These are phyloP conservation scores for Drosophila diplacantha DNA, from an alignment of 2,888 invertebrate species.

Conservation along the genomic window DNA sequence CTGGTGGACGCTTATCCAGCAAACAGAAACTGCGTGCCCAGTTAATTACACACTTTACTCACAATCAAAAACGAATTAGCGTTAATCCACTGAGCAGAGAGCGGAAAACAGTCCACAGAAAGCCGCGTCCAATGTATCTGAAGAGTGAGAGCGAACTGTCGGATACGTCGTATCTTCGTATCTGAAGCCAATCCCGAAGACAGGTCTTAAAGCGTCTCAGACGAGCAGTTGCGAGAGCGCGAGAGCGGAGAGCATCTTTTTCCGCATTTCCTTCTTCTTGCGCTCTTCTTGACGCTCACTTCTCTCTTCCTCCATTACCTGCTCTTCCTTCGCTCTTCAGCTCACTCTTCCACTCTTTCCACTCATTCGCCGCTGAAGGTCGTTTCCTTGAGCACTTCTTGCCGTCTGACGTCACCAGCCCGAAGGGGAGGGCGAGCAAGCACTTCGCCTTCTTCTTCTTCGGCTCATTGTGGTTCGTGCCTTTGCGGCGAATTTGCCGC, in stretches of 20 bases:
- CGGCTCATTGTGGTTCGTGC: constrained; percentile 31
- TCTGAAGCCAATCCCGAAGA: constrained; percentile 32
- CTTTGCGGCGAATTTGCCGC: constrained; percentile 65
- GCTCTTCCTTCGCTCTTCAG: constrained; percentile 23
- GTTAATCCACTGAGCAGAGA: constrained; percentile 52
- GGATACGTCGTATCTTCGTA: constrained; percentile 55
- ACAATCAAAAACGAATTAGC: constrained; percentile 69
- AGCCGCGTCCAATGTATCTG: constrained; percentile 23
- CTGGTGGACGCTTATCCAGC: constrained; percentile 22
- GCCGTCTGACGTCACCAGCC: constrained; percentile 38
- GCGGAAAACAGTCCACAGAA: constrained; percentile 1
- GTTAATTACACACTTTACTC: constrained; percentile 62
- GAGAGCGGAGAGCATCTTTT: constrained; percentile 33
- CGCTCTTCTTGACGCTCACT: constrained; percentile 37
- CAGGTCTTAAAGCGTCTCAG: constrained; percentile 49
- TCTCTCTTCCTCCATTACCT: constrained; percentile 21
- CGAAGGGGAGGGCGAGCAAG: constrained; percentile 58
- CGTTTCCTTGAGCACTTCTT: constrained; percentile 68
- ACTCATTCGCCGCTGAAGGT: constrained; percentile 60
- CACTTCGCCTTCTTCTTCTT: constrained; percentile 18
- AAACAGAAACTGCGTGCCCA: constrained; percentile 3
- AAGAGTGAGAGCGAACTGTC: constrained; percentile 44
- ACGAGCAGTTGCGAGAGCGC: constrained; percentile 10
- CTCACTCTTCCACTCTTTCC: constrained; percentile 14
- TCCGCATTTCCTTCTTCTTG: constrained; percentile 25